phyloP scores from a whole-genome alignment of 2,113 vertebrate species.

The Amphilophus citrinellus region DNA sequence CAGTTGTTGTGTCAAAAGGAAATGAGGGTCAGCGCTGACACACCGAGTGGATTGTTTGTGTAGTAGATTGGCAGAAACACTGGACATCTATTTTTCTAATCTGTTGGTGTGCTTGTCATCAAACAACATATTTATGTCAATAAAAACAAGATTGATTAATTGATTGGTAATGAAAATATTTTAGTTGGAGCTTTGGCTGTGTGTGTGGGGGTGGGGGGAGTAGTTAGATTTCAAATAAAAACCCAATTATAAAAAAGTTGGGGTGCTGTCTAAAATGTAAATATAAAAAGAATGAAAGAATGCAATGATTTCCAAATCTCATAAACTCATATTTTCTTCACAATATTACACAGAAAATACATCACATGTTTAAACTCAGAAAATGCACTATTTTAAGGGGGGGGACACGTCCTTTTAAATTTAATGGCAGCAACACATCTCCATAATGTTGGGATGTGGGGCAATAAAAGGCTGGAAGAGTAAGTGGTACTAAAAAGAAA shows the following conservation, averaged over 20 bases:
- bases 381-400: neutral
- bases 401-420: no score
- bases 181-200: neutral
- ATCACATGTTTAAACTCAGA: neutral
- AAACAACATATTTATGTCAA: neutral
- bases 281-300: neutral
- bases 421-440: no score
- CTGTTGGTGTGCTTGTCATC: conserved; percentile 9
- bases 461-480: no score
- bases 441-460: no score
- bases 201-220: neutral
- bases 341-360: neutral
- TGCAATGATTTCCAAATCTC: neutral
- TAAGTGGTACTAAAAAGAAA: no score
- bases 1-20: conserved; percentile 20
- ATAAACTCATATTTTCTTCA: neutral
- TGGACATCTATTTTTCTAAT: neutral
- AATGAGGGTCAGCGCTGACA: conserved; percentile 15
- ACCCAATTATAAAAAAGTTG: neutral
- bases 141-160: neutral
- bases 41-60: conserved; percentile 16
- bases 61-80: conserved; percentile 21
- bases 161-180: neutral
- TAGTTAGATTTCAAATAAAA: conserved; percentile 13
- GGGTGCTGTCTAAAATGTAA: neutral